Conservation (phyloP, 2,113 vertebrate genomes). For the Rynchops niger region DNA sequence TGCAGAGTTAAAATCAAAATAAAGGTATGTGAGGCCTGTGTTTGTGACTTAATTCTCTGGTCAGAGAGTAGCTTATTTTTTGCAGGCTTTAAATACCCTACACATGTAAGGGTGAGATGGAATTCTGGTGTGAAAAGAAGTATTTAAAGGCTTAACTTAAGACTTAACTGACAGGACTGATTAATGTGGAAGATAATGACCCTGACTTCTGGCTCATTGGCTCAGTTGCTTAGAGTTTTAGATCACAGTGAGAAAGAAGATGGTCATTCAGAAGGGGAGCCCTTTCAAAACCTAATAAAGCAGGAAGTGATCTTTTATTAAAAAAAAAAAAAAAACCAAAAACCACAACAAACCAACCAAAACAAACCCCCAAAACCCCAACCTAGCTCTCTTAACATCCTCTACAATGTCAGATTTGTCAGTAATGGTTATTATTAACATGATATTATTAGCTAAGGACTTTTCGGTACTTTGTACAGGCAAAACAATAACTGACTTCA, state of each 20-base stretch:
- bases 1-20: not conserved
- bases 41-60: not conserved
- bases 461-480: not conserved
- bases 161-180: constrained; percentile 57
- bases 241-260: constrained; percentile 17
- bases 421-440: not conserved
- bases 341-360: not conserved
- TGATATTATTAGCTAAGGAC: not conserved
- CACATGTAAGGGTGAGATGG: constrained; percentile 14
- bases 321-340: not conserved
- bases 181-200: constrained; percentile 42
- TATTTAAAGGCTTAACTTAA: constrained; percentile 64
- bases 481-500: not conserved
- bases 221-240: constrained; percentile 35
- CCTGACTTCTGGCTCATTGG: constrained; percentile 57
- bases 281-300: not conserved
- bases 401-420: not conserved
- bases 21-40: not conserved
- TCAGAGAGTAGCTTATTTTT: not conserved
- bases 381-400: not conserved
- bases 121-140: constrained; percentile 68
- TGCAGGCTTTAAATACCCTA: not conserved
- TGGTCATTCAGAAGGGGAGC: not conserved
- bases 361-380: not conserved
- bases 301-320: not conserved